Evolutionary conservation across 2,888 invertebrate species (phyloP).

Genomic region (Allacma fusca): DNA sequence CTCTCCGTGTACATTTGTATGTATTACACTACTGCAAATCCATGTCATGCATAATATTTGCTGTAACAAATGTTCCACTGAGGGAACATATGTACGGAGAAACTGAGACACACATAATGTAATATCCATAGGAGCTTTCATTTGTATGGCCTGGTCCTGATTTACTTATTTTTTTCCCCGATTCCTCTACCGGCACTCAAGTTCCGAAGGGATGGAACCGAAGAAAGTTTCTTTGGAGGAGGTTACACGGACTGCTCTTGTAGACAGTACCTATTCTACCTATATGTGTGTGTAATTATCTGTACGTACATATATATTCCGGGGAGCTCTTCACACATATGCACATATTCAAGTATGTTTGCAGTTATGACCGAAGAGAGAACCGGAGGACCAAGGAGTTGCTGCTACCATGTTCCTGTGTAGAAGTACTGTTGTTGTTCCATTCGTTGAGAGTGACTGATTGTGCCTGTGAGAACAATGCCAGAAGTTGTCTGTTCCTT

Average conservation of each 20-base stretch:
- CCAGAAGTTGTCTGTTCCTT: constrained; percentile 32
- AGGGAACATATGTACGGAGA: no score
- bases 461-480: constrained; percentile 33
- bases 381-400: neutral
- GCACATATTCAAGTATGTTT: neutral
- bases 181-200: neutral
- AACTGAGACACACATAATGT: no score
- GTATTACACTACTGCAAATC: no score
- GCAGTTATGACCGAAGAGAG: neutral
- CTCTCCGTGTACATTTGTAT: neutral
- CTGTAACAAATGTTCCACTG: no score
- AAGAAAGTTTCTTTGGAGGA: neutral
- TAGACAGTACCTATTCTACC: no score
- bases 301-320: no score
- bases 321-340: neutral
- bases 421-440: neutral
- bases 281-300: no score
- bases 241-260: no score
- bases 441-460: constrained; percentile 14
- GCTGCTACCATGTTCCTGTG: neutral
- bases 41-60: neutral
- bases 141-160: neutral
- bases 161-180: constrained; percentile 6
- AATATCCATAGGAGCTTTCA: no score
- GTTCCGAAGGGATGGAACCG: neutral